phyloP scores from a whole-genome alignment of 23 tunicate genomes.

The Corella eumyota region DNA sequence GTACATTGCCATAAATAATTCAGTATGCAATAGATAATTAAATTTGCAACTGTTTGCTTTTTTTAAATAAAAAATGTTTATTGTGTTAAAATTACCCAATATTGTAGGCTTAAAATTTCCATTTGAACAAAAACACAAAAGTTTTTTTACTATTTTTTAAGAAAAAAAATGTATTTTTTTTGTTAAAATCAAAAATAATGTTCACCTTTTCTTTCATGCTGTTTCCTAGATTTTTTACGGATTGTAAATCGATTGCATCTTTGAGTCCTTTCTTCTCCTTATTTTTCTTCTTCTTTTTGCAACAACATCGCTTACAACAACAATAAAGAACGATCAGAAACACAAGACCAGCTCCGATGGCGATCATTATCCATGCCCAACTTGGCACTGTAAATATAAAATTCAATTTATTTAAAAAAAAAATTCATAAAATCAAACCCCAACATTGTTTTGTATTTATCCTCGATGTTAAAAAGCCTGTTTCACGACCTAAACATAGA shows the following conservation, averaged over 20 bases:
- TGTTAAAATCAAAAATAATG: too few species aligned
- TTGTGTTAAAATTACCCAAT: too few species aligned
- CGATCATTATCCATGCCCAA: constrained; percentile 89
- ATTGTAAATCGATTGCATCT: constrained; percentile 62
- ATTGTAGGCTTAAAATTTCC: too few species aligned
- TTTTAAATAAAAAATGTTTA: too few species aligned
- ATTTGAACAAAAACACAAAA: too few species aligned
- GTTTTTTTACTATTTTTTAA: too few species aligned
- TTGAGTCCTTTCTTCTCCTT: constrained; percentile 93
- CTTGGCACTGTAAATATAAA: constrained; percentile 55
- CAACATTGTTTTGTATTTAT: neutral
- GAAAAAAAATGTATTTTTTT: too few species aligned
- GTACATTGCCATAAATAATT: too few species aligned
- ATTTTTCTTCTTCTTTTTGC: constrained; percentile 75
- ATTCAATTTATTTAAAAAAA: neutral
- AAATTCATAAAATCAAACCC: neutral
- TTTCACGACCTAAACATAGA: neutral
- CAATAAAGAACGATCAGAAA: constrained; percentile 71
- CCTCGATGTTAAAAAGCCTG: neutral
- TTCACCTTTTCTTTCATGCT: constrained; percentile 76
- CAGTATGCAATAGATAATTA: too few species aligned
- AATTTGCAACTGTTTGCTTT: too few species aligned
- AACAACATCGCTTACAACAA: constrained; percentile 91
- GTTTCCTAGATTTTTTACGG: constrained; percentile 67
- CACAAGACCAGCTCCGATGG: constrained; percentile 79